Conservation (phyloP, 2,113 vertebrate species). For the Neodon shergylaensis region DNA sequence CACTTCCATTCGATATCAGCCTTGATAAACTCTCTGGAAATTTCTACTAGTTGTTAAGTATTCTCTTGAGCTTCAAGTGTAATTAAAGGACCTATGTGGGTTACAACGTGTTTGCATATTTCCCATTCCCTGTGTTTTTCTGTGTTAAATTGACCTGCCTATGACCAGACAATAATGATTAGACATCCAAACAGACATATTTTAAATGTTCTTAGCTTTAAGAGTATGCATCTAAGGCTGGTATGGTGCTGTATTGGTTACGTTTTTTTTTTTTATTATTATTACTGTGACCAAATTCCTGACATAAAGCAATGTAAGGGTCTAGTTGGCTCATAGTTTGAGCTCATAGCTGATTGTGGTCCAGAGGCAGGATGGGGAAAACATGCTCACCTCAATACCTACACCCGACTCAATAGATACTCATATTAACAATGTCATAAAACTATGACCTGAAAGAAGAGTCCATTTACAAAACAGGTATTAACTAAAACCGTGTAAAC, state of each 20-base stretch:
- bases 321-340: not conserved
- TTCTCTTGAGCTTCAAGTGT: not conserved
- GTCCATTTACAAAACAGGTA: not conserved
- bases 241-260: not conserved
- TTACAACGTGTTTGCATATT: not conserved
- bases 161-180: not conserved
- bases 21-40: not conserved
- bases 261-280: not conserved
- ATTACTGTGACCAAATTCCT: not conserved
- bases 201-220: slow-evolving; percentile 19
- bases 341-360: no score
- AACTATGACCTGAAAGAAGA: not conserved
- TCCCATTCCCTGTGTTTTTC: not conserved
- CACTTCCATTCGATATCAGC: not conserved
- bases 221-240: not conserved
- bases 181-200: not conserved
- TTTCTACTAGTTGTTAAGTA: not conserved
- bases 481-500: not conserved
- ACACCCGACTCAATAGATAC: not conserved
- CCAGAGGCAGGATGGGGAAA: not conserved
- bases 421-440: not conserved
- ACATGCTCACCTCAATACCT: not conserved
- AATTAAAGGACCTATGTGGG: not conserved
- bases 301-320: not conserved
- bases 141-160: not conserved